Conservation (phyloP, 1,140 invertebrate species). For the Cotesia glomerata region DNA sequence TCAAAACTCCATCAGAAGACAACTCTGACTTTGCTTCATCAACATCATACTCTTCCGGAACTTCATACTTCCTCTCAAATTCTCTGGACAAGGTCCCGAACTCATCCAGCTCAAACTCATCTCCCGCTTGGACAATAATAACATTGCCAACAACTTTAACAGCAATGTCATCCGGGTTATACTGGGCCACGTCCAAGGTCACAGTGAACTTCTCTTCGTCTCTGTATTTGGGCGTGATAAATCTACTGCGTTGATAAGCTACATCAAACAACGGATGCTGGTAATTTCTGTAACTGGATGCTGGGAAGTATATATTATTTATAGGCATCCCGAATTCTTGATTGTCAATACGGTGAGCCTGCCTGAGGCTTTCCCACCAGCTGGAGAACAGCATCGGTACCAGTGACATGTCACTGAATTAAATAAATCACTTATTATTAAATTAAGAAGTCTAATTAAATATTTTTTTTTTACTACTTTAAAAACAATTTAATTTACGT, state of each 20-base stretch:
- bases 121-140: constrained; percentile 74
- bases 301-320: constrained; percentile 40
- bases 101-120: constrained; percentile 76
- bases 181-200: too few species aligned
- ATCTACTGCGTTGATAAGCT: too few species aligned
- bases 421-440: background rate
- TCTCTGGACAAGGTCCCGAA: constrained; percentile 75
- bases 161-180: too few species aligned
- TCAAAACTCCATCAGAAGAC: constrained; percentile 75
- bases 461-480: background rate
- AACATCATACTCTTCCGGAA: constrained; percentile 70
- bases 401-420: constrained; percentile 48
- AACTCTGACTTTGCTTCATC: constrained; percentile 70
- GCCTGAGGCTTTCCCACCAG: constrained; percentile 55
- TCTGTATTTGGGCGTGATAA: too few species aligned
- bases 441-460: background rate
- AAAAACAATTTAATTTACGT: background rate
- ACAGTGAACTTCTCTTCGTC: constrained; percentile 27
- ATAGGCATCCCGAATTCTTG: constrained; percentile 45
- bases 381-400: constrained; percentile 56
- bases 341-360: constrained; percentile 46
- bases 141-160: constrained; percentile 61
- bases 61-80: constrained; percentile 71
- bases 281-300: constrained; percentile 64
- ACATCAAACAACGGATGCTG: too few species aligned